Evolutionary conservation across 1,140 invertebrate genomes (phyloP).

Genomic region (Pseudachorutes palmiensis): DNA sequence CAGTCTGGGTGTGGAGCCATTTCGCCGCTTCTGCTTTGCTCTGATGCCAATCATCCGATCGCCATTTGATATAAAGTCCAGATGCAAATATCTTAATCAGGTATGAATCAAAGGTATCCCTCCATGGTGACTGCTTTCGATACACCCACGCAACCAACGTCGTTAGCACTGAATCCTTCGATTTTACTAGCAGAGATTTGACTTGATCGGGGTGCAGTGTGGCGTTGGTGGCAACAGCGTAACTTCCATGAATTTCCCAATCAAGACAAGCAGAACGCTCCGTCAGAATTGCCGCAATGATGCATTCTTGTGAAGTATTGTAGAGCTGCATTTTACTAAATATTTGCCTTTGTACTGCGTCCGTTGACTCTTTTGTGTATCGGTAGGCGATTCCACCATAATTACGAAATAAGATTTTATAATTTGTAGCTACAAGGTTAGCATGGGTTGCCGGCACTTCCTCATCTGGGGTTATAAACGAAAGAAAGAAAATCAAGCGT

Average conservation of each 20-base stretch:
- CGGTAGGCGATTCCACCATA: slow-evolving; percentile 16
- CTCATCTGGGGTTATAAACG: slow-evolving; percentile 6
- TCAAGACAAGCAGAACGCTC: slow-evolving; percentile 17
- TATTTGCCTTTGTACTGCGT: not conserved
- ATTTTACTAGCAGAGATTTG: not conserved
- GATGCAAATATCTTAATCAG: not conserved
- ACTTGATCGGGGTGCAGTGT: not conserved
- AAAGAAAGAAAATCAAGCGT: slow-evolving; percentile 10
- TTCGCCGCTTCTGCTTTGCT: not conserved
- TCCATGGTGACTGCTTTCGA: slow-evolving; percentile 10
- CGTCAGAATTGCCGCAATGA: not conserved
- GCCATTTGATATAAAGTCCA: slow-evolving; percentile 11
- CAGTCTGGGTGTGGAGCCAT: too few species aligned
- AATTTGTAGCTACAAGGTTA: slow-evolving; percentile 5
- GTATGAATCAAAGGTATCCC: not conserved
- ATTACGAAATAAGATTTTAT: slow-evolving; percentile 16
- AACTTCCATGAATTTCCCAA: slow-evolving; percentile 12
- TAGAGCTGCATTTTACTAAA: not conserved
- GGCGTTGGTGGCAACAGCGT: slow-evolving; percentile 13
- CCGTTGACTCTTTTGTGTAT: not conserved
- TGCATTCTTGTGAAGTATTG: slow-evolving; percentile 3
- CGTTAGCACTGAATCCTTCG: not conserved
- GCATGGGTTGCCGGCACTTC: slow-evolving; percentile 10
- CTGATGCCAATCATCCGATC: not conserved
- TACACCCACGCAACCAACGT: not conserved